Percentiles rank a stretch among this genome's conserved stretches.
Conservation (phyloP, 1,140 invertebrate genomes). For the Penaeus japonicus region DNA sequence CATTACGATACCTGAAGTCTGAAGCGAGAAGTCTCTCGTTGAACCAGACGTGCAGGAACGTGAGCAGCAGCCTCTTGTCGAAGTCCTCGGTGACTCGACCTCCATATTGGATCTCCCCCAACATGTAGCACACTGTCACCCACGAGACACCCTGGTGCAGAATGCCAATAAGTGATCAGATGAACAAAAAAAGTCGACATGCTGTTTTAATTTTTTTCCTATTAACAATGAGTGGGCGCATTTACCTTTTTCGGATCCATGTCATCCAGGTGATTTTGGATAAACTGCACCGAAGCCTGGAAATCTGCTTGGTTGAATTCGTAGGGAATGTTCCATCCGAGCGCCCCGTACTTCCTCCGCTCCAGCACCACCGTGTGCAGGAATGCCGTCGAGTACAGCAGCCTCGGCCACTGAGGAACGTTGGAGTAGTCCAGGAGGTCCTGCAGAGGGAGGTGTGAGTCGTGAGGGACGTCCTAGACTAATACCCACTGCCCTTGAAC, state of each 20-base stretch:
- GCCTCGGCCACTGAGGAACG: slow-evolving; percentile 91
- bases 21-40: slow-evolving; percentile 82
- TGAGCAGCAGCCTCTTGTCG: slow-evolving; percentile 88
- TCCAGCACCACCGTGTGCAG: slow-evolving; percentile 93
- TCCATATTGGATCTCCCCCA: slow-evolving; percentile 96
- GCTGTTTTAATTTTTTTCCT: too few species aligned
- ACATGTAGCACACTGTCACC: slow-evolving; percentile 97
- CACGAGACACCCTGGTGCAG: slow-evolving; percentile 83
- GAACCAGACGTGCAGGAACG: slow-evolving; percentile 90
- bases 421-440: slow-evolving; percentile 92
- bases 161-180: too few species aligned
- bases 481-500: too few species aligned
- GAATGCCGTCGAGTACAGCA: slow-evolving; percentile 93
- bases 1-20: slow-evolving; percentile 73
- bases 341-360: slow-evolving; percentile 90
- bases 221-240: too few species aligned
- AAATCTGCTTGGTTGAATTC: slow-evolving; percentile 98
- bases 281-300: slow-evolving; percentile 92
- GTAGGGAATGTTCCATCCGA: slow-evolving; percentile 96
- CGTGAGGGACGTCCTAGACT: too few species aligned
- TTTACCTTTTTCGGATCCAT: slow-evolving; percentile 90
- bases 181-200: too few species aligned
- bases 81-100: slow-evolving; percentile 96
- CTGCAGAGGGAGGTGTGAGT: slow-evolving; percentile 39
- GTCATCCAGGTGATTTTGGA: slow-evolving; percentile 97